Evolutionary conservation across 1,140 invertebrate species (phyloP).

Genomic region (Drosophila pseudoobscura): DNA sequence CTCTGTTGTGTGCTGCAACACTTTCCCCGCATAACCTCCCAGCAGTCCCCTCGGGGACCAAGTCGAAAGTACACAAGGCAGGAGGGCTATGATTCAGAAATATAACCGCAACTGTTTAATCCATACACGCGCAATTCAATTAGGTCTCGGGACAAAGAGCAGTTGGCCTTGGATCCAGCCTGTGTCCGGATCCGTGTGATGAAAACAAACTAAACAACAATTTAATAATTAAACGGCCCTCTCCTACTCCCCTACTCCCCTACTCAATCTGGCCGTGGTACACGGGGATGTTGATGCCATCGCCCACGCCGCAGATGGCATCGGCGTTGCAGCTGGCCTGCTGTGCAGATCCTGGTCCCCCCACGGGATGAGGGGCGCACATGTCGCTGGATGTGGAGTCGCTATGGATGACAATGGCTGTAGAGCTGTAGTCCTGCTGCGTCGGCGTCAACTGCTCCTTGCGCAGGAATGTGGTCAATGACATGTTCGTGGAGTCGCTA

Average conservation of each 20-base stretch:
- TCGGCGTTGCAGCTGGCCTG: slow-evolving; percentile 35
- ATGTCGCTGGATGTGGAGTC: slow-evolving; percentile 7
- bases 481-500: slow-evolving; percentile 46
- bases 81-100: slow-evolving; percentile 47
- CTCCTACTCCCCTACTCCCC: neutral
- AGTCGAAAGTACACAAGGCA: slow-evolving; percentile 13
- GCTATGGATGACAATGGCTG: slow-evolving; percentile 30
- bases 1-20: neutral
- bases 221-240: slow-evolving; percentile 2
- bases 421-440: neutral
- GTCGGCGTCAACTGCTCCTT: slow-evolving; percentile 10
- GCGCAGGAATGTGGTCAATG: slow-evolving; percentile 56
- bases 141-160: slow-evolving; percentile 11
- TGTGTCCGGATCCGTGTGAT: slow-evolving; percentile 5
- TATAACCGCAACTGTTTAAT: slow-evolving; percentile 68
- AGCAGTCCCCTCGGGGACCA: neutral
- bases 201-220: neutral
- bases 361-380: slow-evolving; percentile 11
- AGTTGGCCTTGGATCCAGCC: slow-evolving; percentile 15
- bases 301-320: slow-evolving; percentile 53
- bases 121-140: slow-evolving; percentile 42
- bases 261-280: slow-evolving; percentile 19
- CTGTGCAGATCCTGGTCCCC: neutral
- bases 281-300: slow-evolving; percentile 42
- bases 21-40: neutral